phyloP scores from a whole-genome alignment of 2,888 invertebrate species.

The Parnassius mnemosyne region DNA sequence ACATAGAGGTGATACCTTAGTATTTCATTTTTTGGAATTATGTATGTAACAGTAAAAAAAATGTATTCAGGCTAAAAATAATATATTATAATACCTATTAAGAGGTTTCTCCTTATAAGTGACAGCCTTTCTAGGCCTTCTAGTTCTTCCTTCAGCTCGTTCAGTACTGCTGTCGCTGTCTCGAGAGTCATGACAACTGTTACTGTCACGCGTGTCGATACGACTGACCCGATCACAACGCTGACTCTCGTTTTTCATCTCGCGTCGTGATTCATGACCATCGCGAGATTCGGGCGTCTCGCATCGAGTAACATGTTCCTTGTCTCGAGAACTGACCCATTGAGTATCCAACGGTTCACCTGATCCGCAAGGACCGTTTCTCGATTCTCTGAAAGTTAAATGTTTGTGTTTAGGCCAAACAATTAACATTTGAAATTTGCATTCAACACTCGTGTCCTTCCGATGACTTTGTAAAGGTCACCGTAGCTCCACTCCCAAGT shows the following conservation, averaged over 20 bases:
- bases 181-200: conserved; percentile 3
- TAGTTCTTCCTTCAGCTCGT: conserved; percentile 42
- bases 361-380: neutral
- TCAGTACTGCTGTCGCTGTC: conserved; percentile 37
- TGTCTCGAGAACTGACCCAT: neutral
- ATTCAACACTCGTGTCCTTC: too few species aligned
- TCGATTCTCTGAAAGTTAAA: conserved; percentile 25
- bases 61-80: neutral
- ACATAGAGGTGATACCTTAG: too few species aligned
- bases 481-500: too few species aligned
- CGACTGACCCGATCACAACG: conserved; percentile 36
- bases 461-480: too few species aligned
- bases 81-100: conserved; percentile 47
- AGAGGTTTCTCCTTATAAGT: conserved; percentile 69
- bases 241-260: neutral
- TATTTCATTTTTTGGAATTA: too few species aligned
- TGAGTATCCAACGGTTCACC: neutral
- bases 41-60: neutral
- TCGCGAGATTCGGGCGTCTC: conserved; percentile 21
- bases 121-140: conserved; percentile 53
- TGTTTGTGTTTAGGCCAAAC: too few species aligned
- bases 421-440: too few species aligned
- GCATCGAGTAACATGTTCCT: conserved; percentile 2
- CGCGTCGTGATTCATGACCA: conserved; percentile 22
- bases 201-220: conserved; percentile 30